Percentiles rank a stretch among this genome's conserved stretches.
phyloP scores from a whole-genome alignment of 1,140 invertebrate species.

The Latrodectus geometricus region DNA sequence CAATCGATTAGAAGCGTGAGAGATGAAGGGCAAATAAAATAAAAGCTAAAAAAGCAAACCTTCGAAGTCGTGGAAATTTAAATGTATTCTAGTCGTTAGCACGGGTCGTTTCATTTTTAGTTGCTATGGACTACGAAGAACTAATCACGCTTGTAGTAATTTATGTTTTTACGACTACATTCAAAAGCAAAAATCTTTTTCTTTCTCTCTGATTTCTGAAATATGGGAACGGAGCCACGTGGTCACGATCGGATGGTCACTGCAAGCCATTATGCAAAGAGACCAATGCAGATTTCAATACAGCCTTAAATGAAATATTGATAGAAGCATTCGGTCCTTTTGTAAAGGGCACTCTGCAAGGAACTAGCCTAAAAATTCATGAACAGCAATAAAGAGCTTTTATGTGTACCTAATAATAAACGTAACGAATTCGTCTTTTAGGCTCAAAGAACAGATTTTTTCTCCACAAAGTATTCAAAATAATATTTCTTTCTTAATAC shows the following conservation, averaged over 20 bases:
- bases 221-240: constrained; percentile 35
- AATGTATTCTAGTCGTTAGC: constrained; percentile 54
- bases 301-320: constrained; percentile 32
- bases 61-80: constrained; percentile 54
- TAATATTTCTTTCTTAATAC: too few species aligned
- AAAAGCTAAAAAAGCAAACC: constrained; percentile 47
- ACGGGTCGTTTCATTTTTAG: constrained; percentile 44
- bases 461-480: too few species aligned
- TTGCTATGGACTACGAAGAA: constrained; percentile 51
- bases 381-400: constrained; percentile 9
- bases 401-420: too few species aligned
- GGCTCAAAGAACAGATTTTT: too few species aligned
- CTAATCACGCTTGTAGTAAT: constrained; percentile 56
- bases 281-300: constrained; percentile 33
- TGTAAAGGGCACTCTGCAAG: constrained; percentile 23
- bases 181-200: constrained; percentile 3
- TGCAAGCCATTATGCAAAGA: constrained; percentile 45
- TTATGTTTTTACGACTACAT: constrained; percentile 56
- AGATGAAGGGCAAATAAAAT: constrained; percentile 28
- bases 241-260: constrained; percentile 37
- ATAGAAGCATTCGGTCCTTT: constrained; percentile 16
- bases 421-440: too few species aligned
- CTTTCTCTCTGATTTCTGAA: constrained; percentile 17
- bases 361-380: constrained; percentile 12
- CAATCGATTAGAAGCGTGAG: neutral